phyloP scores from a whole-genome alignment of 2,113 vertebrate genomes.

The Alosa alosa region DNA sequence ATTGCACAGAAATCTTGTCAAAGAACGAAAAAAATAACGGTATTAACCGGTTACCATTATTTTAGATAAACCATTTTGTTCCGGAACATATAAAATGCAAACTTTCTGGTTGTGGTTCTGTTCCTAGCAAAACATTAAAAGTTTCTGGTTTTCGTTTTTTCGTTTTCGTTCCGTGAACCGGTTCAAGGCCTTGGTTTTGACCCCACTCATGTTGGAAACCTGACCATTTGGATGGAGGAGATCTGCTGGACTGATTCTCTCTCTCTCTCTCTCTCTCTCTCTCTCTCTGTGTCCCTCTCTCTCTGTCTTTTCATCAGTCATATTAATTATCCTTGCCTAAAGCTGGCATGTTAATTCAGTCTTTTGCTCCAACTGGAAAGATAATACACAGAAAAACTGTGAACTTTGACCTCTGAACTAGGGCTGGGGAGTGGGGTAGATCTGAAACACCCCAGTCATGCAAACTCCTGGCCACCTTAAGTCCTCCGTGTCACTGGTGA shows the following conservation, averaged over 20 bases:
- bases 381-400: background rate
- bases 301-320: background rate
- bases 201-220: background rate
- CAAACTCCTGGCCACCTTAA: conserved; percentile 37
- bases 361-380: background rate
- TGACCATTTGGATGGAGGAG: background rate
- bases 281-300: background rate
- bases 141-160: too few species aligned
- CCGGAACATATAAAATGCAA: too few species aligned
- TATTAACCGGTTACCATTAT: too few species aligned
- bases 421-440: background rate
- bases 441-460: conserved; percentile 3
- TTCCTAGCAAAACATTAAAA: too few species aligned
- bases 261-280: background rate
- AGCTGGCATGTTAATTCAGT: background rate
- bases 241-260: background rate
- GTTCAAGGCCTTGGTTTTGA: too few species aligned
- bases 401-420: background rate
- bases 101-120: too few species aligned
- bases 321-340: background rate
- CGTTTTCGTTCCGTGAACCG: too few species aligned
- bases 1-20: too few species aligned
- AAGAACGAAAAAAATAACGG: too few species aligned
- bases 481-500: conserved; percentile 63
- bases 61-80: too few species aligned